Percentiles rank a stretch among this genome's conserved stretches.
These are phyloP conservation scores for Agrotis ipsilon DNA, from an alignment of 2,888 invertebrate genomes.

Conservation along the genomic window DNA sequence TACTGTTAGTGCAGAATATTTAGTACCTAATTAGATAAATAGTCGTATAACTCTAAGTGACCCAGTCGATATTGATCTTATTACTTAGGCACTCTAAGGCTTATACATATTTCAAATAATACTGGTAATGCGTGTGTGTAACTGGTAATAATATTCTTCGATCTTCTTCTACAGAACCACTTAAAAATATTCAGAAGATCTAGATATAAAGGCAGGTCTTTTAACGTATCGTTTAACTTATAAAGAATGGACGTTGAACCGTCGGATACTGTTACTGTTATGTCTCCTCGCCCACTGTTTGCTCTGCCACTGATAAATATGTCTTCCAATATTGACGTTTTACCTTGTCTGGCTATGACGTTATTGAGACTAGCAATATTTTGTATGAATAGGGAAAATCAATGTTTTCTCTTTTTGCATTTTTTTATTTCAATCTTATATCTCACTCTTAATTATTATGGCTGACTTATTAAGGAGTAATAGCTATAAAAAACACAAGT, in stretches of 20 bases:
- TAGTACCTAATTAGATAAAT: neutral
- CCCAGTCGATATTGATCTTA: neutral
- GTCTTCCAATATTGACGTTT: constrained; percentile 38
- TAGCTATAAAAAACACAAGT: neutral
- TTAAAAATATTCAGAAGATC: constrained; percentile 4
- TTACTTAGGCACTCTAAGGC: neutral
- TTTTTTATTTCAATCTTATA: constrained; percentile 16
- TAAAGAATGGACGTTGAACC: constrained; percentile 41
- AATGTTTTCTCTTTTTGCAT: constrained; percentile 2
- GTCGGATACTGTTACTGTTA: constrained; percentile 38
- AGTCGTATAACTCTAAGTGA: constrained; percentile 1
- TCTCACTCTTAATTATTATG: neutral
- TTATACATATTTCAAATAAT: neutral
- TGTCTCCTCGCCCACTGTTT: constrained; percentile 41
- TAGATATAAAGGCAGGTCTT: constrained; percentile 9
- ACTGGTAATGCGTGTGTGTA: neutral
- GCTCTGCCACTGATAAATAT: constrained; percentile 40
- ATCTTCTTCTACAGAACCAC: neutral
- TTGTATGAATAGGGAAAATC: neutral
- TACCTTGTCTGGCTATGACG: constrained; percentile 13
- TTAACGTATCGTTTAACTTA: constrained; percentile 32
- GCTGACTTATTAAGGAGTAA: constrained; percentile 4
- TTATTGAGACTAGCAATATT: constrained; percentile 12
- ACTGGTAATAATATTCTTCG: neutral
- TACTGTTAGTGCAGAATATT: neutral